Evolutionary conservation across 2,888 invertebrate species (phyloP).

Genomic region (Drosophila kanekoi): DNA sequence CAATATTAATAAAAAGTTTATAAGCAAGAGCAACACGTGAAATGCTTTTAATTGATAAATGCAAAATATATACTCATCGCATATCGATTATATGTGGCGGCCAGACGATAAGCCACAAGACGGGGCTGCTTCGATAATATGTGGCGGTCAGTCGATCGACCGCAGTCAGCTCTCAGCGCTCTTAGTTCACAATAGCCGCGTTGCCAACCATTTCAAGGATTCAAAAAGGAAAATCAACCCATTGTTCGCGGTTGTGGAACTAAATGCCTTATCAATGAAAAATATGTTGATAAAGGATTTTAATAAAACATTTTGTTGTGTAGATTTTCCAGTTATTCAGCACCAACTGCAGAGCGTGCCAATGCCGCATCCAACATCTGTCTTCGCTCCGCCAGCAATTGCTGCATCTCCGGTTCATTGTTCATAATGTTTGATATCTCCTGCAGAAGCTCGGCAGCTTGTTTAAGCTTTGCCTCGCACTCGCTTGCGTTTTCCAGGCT

Average conservation of each 20-base stretch:
- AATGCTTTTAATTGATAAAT: slow-evolving; percentile 1
- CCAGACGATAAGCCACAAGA: background rate
- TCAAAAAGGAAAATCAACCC: background rate
- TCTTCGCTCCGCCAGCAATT: slow-evolving; percentile 86
- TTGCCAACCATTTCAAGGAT: slow-evolving; percentile 27
- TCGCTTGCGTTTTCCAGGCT: slow-evolving; percentile 85
- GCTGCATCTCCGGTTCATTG: slow-evolving; percentile 87
- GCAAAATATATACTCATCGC: too few relatives aligned
- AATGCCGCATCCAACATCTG: slow-evolving; percentile 84
- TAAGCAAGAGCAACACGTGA: slow-evolving; percentile 51
- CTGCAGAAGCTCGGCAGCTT: slow-evolving; percentile 87
- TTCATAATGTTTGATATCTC: slow-evolving; percentile 88
- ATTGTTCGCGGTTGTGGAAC: background rate
- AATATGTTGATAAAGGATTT: background rate
- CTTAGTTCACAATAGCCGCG: background rate
- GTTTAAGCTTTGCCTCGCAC: slow-evolving; percentile 86
- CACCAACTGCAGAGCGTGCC: slow-evolving; percentile 47
- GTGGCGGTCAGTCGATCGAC: slow-evolving; percentile 22
- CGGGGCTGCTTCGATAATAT: background rate
- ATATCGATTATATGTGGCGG: background rate
- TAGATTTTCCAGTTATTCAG: background rate
- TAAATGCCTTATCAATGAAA: too few relatives aligned
- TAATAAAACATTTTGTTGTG: background rate
- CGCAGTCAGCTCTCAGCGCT: background rate
- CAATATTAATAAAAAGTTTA: slow-evolving; percentile 7